Evolutionary conservation across 2,113 vertebrate species (phyloP).

Genomic region (Paramormyrops kingsleyae): DNA sequence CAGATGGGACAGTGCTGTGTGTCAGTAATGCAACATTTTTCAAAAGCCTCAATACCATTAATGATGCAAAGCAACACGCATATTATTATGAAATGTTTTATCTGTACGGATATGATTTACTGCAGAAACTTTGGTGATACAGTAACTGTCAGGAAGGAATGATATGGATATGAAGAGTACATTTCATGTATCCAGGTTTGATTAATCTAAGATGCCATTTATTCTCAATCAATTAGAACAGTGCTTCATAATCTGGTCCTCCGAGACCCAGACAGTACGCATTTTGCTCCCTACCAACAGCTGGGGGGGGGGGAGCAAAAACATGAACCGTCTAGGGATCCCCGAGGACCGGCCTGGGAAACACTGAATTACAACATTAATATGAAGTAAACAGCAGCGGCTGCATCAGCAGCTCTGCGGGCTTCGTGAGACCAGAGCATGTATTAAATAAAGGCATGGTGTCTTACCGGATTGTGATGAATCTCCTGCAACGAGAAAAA

Average conservation of each 20-base stretch:
- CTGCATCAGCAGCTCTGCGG: background rate
- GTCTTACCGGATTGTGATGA: conserved; percentile 28
- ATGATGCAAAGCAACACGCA: background rate
- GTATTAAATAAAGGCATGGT: background rate
- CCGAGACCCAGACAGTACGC: background rate
- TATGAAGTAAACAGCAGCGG: background rate
- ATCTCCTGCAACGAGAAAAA: conserved; percentile 26
- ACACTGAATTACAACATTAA: background rate
- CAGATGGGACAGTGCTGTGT: no score
- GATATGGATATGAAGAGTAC: background rate
- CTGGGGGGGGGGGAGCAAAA: background rate
- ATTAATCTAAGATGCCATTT: background rate
- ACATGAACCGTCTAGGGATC: background rate
- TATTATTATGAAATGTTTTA: background rate
- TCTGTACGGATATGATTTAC: background rate
- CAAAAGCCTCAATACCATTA: background rate
- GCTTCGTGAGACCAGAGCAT: background rate
- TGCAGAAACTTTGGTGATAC: background rate
- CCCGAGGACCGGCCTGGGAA: background rate
- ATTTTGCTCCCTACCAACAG: background rate
- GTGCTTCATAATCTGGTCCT: background rate
- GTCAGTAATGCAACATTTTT: background rate
- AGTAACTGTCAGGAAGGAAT: background rate
- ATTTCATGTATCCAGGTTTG: background rate
- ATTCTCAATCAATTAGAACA: background rate